phyloP scores from a whole-genome alignment of 2,797 vertebrate species.

The Pipistrellus kuhlii region DNA sequence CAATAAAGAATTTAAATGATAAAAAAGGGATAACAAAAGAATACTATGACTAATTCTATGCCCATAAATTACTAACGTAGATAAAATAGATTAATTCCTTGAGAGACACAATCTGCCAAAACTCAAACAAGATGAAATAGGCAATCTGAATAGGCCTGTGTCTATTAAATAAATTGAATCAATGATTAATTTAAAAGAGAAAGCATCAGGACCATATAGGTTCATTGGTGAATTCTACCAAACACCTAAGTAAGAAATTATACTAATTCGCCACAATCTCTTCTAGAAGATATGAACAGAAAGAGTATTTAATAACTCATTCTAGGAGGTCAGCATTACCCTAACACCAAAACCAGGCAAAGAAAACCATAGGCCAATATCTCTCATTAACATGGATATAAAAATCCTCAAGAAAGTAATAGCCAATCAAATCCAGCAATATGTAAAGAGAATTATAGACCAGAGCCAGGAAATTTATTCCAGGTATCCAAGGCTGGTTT shows the following conservation, averaged over 20 bases:
- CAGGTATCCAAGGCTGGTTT: background rate
- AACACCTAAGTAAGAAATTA: background rate
- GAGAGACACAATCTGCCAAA: background rate
- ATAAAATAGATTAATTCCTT: conserved; percentile 1
- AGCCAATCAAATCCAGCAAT: background rate
- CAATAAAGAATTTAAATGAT: too few species aligned
- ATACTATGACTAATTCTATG: background rate
- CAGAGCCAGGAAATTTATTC: background rate
- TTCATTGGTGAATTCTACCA: background rate
- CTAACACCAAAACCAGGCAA: background rate
- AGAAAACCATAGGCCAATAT: background rate
- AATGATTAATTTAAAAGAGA: background rate
- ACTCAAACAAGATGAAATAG: background rate
- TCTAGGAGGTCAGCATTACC: background rate
- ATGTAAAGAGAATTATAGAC: background rate
- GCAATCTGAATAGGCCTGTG: background rate
- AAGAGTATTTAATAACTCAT: background rate
- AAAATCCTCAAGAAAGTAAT: background rate
- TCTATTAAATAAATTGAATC: conserved; percentile 4
- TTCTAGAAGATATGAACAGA: background rate
- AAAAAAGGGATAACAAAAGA: background rate
- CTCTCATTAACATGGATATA: background rate
- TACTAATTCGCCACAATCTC: background rate
- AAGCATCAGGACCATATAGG: background rate
- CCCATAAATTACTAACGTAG: background rate